phyloP scores from a whole-genome alignment of 2,113 vertebrate species.

The Gadus macrocephalus region DNA sequence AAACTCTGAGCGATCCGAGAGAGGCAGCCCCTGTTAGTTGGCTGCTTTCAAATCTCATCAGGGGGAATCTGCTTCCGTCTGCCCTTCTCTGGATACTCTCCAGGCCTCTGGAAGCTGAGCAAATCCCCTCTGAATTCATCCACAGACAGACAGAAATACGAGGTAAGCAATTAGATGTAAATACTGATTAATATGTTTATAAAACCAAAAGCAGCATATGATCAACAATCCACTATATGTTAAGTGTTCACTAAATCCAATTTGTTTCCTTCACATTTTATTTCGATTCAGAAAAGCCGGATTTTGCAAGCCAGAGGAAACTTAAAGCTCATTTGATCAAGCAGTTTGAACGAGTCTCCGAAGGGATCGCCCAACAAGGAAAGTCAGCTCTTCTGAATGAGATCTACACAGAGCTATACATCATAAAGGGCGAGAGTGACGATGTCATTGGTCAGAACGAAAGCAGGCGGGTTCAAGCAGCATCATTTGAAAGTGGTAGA shows the following conservation, averaged over 20 bases:
- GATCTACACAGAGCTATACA: slow-evolving; percentile 47
- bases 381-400: slow-evolving; percentile 25
- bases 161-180: slow-evolving; percentile 27
- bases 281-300: slow-evolving; percentile 26
- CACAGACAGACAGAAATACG: slow-evolving; percentile 36
- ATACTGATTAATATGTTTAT: too few species aligned
- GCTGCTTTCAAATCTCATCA: slow-evolving; percentile 45
- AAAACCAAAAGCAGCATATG: too few species aligned
- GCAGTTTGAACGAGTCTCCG: slow-evolving; percentile 18
- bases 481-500: slow-evolving; percentile 26
- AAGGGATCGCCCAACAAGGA: slow-evolving; percentile 29
- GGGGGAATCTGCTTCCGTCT: slow-evolving; percentile 39
- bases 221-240: not conserved
- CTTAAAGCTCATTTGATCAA: slow-evolving; percentile 27
- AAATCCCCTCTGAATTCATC: not conserved
- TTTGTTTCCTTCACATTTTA: not conserved
- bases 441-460: slow-evolving; percentile 19
- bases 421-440: slow-evolving; percentile 29
- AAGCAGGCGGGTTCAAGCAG: not conserved
- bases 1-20: not conserved
- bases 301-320: not conserved
- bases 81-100: slow-evolving; percentile 44
- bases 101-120: not conserved
- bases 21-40: slow-evolving; percentile 21
- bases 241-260: not conserved